phyloP scores from a whole-genome alignment of 2,113 vertebrate species.

The Notothenia rossii region DNA sequence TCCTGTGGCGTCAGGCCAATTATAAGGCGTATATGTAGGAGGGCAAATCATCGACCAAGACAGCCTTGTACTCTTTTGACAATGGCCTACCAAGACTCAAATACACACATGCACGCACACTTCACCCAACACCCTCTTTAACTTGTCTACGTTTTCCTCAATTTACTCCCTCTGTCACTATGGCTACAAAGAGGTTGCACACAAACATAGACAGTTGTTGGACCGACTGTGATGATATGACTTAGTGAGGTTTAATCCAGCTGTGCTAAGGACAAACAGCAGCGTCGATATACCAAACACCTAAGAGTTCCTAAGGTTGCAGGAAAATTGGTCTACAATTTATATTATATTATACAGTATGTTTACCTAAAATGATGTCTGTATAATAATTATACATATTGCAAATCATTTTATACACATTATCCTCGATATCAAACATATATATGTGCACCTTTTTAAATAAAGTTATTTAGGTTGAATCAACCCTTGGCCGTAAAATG shows the following conservation, averaged over 20 bases:
- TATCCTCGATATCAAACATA: not conserved
- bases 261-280: conserved; percentile 37
- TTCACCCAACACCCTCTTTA: conserved; percentile 13
- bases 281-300: conserved; percentile 24
- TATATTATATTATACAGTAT: not conserved
- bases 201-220: conserved; percentile 53
- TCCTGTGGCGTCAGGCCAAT: conserved; percentile 66
- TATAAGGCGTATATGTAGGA: conserved; percentile 46
- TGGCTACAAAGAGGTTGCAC: conserved; percentile 43
- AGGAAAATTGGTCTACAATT: not conserved
- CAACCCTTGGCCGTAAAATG: not conserved
- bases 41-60: conserved; percentile 62
- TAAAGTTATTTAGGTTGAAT: not conserved
- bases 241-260: conserved; percentile 21
- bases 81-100: conserved; percentile 47
- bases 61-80: conserved; percentile 63
- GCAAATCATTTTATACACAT: not conserved
- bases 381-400: not conserved
- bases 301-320: not conserved
- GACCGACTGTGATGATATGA: conserved; percentile 16
- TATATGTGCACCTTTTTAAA: not conserved
- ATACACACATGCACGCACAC: conserved; percentile 19
- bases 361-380: not conserved
- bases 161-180: conserved; percentile 27
- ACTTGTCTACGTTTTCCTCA: conserved; percentile 1